Conservation (phyloP, 2,888 invertebrate species). For the Serrognathus titanus region DNA sequence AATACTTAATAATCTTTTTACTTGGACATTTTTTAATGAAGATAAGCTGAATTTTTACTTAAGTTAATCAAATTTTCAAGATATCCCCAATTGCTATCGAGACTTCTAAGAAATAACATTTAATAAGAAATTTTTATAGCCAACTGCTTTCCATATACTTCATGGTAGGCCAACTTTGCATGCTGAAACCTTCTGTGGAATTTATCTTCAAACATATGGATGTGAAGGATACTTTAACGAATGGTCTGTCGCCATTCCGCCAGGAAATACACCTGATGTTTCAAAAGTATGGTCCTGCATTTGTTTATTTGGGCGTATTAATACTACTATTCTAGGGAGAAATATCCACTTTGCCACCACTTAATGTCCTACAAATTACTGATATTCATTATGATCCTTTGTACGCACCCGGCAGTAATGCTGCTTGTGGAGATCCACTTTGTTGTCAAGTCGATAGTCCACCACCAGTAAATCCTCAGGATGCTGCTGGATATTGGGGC, state of each 20-base stretch:
- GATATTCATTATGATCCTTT: conserved; percentile 76
- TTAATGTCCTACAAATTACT: conserved; percentile 58
- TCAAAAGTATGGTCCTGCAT: conserved; percentile 38
- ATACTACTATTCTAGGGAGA: conserved; percentile 10
- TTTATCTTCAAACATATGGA: conserved; percentile 51
- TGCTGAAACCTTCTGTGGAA: conserved; percentile 55
- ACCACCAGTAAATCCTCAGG: conserved; percentile 41
- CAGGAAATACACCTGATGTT: conserved; percentile 47
- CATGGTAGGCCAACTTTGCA: conserved; percentile 52
- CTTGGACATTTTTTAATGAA: too few relatives aligned
- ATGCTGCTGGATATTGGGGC: conserved; percentile 71
- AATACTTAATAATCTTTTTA: too few relatives aligned
- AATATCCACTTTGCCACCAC: conserved; percentile 6
- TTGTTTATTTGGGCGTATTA: not conserved
- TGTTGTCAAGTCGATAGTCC: conserved; percentile 62
- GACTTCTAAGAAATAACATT: too few relatives aligned
- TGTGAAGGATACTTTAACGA: conserved; percentile 32
- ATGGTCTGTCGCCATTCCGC: conserved; percentile 33
- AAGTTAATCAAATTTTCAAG: too few relatives aligned
- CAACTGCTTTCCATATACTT: conserved; percentile 59
- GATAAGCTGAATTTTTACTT: too few relatives aligned
- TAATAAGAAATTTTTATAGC: conserved; percentile 47
- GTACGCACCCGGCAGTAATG: conserved; percentile 63
- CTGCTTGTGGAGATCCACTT: conserved; percentile 67
- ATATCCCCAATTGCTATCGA: too few relatives aligned